A percentile compares a stretch with the other conserved stretches of the same genome.
Conservation (phyloP, 2,888 invertebrate species). For the Orchestes rusci region DNA sequence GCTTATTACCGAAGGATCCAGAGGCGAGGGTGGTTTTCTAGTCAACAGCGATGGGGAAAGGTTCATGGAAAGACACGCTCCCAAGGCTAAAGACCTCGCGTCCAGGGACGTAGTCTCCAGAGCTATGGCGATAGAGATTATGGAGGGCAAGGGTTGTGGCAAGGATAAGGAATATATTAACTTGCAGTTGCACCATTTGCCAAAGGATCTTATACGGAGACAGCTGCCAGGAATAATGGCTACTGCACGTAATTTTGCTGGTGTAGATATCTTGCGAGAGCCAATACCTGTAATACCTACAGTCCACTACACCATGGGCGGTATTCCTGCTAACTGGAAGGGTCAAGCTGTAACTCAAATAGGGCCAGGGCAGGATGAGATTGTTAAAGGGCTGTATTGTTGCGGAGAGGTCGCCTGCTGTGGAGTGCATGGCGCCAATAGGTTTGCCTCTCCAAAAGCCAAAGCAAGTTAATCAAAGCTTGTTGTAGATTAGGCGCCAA, state of each 20-base stretch:
- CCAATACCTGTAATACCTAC: conserved; percentile 63
- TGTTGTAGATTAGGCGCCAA: conserved; percentile 54
- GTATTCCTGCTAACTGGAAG: conserved; percentile 59
- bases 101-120: conserved; percentile 94
- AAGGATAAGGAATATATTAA: conserved; percentile 55
- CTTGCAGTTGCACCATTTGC: conserved; percentile 56
- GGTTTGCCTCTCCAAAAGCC: not conserved
- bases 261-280: conserved; percentile 58
- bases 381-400: conserved; percentile 48
- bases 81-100: conserved; percentile 93
- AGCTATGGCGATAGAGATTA: conserved; percentile 91
- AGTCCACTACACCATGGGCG: conserved; percentile 67
- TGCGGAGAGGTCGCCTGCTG: conserved; percentile 58
- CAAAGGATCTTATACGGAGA: conserved; percentile 48
- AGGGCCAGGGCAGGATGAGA: conserved; percentile 26
- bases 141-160: conserved; percentile 59
- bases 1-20: conserved; percentile 90
- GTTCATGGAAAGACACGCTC: conserved; percentile 96
- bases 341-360: conserved; percentile 50
- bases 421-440: conserved; percentile 62
- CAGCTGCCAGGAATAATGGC: conserved; percentile 55
- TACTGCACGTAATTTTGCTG: conserved; percentile 58
- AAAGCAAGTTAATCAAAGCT: not conserved
- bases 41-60: conserved; percentile 86
- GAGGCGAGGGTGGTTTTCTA: conserved; percentile 93